Conservation (phyloP, 2,797 vertebrate species). For the Enteromius argenteus region DNA sequence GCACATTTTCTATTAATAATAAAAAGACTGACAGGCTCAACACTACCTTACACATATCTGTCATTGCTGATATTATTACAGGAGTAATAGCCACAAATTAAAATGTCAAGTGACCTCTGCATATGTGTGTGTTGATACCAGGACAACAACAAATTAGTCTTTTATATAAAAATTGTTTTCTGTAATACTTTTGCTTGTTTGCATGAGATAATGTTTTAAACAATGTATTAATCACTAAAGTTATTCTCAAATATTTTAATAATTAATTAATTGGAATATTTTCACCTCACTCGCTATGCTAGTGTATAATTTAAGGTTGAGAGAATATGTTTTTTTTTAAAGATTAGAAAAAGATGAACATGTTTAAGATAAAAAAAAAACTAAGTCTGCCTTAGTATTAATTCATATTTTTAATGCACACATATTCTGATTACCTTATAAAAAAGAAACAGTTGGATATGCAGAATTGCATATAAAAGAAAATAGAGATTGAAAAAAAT, state of each 20-base stretch:
- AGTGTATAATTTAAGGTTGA: neutral
- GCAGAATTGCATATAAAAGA: neutral
- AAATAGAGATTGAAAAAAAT: neutral
- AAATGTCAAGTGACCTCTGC: conserved; percentile 12
- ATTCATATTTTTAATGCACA: neutral
- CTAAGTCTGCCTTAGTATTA: neutral
- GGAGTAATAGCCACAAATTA: conserved; percentile 41
- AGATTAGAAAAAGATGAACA: no score
- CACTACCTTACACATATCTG: conserved; percentile 46
- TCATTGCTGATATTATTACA: conserved; percentile 54
- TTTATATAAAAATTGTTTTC: neutral
- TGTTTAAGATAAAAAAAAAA: no score
- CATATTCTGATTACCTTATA: neutral
- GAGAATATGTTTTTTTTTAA: no score
- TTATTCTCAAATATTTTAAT: neutral
- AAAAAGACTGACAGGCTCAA: conserved; percentile 6
- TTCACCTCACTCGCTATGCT: neutral
- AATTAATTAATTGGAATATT: neutral
- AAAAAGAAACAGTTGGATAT: neutral
- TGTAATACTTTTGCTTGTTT: neutral
- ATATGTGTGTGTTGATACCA: neutral
- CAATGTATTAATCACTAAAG: neutral
- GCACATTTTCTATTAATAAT: conserved; percentile 52
- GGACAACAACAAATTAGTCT: neutral
- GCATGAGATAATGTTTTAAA: neutral